A percentile compares a stretch with the other conserved stretches of the same genome.
Conservation (phyloP, 2,888 invertebrate genomes). For the Graphium colonna region DNA sequence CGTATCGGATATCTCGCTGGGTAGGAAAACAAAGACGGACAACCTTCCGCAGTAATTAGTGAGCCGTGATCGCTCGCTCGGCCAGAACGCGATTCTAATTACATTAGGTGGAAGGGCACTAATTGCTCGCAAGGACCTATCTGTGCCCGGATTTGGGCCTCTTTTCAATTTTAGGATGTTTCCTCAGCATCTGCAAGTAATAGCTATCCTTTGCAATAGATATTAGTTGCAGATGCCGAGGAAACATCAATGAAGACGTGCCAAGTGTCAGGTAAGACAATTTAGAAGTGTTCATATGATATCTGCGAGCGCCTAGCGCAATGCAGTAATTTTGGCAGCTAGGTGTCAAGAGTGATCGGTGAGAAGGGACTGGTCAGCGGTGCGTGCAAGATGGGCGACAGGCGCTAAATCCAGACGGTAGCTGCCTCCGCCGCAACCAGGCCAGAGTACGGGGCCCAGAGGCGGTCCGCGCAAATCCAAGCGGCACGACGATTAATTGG, state of each 20-base stretch:
- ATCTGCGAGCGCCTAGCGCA: neutral
- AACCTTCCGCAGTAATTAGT: slow-evolving; percentile 19
- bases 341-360: neutral
- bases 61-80: neutral
- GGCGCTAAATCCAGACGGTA: neutral
- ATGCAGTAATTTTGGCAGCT: neutral
- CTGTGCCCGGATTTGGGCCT: neutral
- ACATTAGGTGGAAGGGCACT: neutral
- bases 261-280: neutral
- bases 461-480: neutral
- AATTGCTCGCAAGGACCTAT: neutral
- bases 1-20: neutral
- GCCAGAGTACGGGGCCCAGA: too few relatives aligned
- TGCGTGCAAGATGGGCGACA: neutral
- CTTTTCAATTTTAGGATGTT: too few relatives aligned
- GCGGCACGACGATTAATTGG: too few relatives aligned
- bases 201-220: too few relatives aligned
- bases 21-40: slow-evolving; percentile 3
- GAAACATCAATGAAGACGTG: too few relatives aligned
- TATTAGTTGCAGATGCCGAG: too few relatives aligned
- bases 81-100: neutral
- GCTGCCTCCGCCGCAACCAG: too few relatives aligned
- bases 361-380: neutral
- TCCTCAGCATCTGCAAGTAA: too few relatives aligned
- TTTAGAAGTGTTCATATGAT: too few relatives aligned